Base-by-base conservation (phyloP, 1,140 invertebrate genomes). In the Temnothorax longispinosus region DNA sequence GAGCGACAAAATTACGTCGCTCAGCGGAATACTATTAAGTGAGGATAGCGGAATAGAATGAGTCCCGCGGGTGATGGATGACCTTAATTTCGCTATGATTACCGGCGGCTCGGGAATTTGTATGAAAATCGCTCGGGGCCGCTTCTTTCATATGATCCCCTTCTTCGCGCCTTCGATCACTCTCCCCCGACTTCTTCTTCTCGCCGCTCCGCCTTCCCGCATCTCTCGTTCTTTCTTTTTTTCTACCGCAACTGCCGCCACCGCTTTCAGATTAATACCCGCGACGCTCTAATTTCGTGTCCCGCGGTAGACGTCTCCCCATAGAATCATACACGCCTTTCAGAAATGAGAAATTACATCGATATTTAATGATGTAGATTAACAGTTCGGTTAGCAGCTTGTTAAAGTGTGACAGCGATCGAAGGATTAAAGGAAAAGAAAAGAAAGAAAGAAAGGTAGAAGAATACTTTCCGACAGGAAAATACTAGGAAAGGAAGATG, bases 41-140 rank as follows among this genome's bases (percentile, higher is more conserved):
- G 91, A 90, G 89, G 88, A 0, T 77, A 87, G 78, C 81, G 78
- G 90, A 91, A 91, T 91, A 93, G 90, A 93, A 94, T 92, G 85
- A 71, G 78, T 72, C 74, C 50, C 50, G 82, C 65, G 88, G 88
- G 90, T 94, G 94, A 94, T 94, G 92, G 94, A 94, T 94, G 91
- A 92, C 91, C 92, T 94, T 94, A 94, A 94, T 94, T 94, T 94
- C 86, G 88, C 92, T 89, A 91, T 93, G 93, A 94, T 94, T 93
- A 94, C 91, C 91, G 91, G 88, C 90, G 75, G 88, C 89, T 89
- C 87, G 89, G 89, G 92, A 94, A 94, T 94, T 94, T 92, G 88
- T 92, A 93, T 93, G 92, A 94, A 93, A 94, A 93, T 94, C 89
- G 86, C 92, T 89, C 88, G 78, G 85, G 87, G 91, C 87, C 81